Percentiles rank a stretch among this genome's conserved stretches.
These are phyloP conservation scores for Sarcoramphus papa DNA, from an alignment of 2,797 vertebrate species.

Conservation along the genomic window DNA sequence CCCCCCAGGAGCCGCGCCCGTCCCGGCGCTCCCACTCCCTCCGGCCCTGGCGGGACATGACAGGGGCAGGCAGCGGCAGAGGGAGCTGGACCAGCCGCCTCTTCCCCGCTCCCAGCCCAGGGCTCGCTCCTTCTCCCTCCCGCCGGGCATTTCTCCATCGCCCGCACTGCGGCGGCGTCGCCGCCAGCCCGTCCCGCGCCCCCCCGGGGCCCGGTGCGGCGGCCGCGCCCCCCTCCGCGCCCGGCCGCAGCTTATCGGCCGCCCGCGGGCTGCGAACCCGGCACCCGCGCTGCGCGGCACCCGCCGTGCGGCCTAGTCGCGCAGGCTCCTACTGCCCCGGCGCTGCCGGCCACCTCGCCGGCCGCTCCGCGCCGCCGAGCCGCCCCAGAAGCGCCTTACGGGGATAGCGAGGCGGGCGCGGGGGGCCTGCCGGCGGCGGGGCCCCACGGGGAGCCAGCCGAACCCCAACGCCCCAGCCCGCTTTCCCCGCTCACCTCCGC, in stretches of 20 bases:
- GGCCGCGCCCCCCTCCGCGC: neutral
- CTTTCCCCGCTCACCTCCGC: slow-evolving; percentile 97
- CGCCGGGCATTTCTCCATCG: neutral
- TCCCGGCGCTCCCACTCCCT: neutral
- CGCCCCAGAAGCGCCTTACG: neutral
- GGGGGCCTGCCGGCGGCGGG: neutral
- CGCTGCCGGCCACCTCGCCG: neutral
- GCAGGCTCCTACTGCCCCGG: neutral
- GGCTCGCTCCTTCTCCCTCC: neutral
- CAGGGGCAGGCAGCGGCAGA: neutral
- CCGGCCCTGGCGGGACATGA: neutral
- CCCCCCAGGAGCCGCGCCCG: neutral
- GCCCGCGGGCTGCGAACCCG: neutral
- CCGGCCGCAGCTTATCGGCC: neutral
- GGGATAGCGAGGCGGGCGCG: neutral
- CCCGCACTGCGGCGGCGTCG: neutral
- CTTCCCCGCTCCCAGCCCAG: neutral
- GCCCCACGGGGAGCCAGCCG: neutral
- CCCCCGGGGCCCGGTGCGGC: neutral
- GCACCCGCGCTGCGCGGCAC: neutral
- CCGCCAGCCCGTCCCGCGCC: neutral
- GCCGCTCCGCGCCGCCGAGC: neutral
- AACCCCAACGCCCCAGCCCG: slow-evolving; percentile 77
- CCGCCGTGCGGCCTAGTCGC: neutral
- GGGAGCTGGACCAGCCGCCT: neutral